Base-by-base conservation (phyloP, 2,113 vertebrate species). In the Halichoerus grypus region DNA sequence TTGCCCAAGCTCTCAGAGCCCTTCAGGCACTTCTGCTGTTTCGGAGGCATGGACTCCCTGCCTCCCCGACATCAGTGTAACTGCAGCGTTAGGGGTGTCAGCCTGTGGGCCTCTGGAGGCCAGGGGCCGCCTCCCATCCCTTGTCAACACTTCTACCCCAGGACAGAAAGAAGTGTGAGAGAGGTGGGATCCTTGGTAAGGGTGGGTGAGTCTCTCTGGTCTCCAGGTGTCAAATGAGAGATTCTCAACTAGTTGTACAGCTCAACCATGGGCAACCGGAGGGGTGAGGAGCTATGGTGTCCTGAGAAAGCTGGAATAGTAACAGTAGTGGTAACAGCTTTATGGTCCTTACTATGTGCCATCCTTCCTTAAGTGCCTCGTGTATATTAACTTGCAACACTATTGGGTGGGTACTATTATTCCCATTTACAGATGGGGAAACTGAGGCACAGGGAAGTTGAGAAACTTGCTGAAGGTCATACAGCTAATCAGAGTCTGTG, bases 361-460 rank as follows among this genome's bases (percentile, higher is more conserved):
- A 42, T 6, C n/a, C 46, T 81, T 46, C 46, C 14, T 33, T 63
- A 33, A 31, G 49, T 33, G 12, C 51, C 91, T 82, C 21, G 4
- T 24, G 0, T 15, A 3, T 63, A 65, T 46, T 74, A 63, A n/a
- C 76, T 65, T 61, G 31, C 36, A 95, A 5, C n/a, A 65, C 26
- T 39, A 0, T 55, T 84, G 55, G n/a, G 24, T 49, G 92, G 31
- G 31, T 49, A 77, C 31, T 72, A 2, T 71, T 71, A 74, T 67
- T 77, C 53, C 46, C 57, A 55, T 95, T 95, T 89, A 92, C 55
- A 93, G 72, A 94, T 65, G 63, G 63, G 71, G 49, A 88, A 51
- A 72, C 26, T 36, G 82, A 94, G 33, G 59, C 36, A 33, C 65
- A 92, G 53, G 82, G 93, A 74, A 28, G 28, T 76, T 63, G 28